Base-by-base conservation (phyloP, 2,888 invertebrate species). In the Rhaphigaster nebulosa region DNA sequence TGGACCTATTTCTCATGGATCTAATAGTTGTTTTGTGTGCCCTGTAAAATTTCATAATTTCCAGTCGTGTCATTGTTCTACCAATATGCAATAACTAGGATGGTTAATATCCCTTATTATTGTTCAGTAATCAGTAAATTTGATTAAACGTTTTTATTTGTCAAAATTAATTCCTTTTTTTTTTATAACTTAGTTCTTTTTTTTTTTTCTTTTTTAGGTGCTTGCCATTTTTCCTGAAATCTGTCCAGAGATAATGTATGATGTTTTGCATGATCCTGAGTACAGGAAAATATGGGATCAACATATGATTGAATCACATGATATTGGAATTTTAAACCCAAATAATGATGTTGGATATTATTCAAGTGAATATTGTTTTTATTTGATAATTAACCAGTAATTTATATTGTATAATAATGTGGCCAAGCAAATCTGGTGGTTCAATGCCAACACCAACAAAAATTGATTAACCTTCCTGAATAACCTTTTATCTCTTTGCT, bases 261-360 rank as follows among this genome's bases (percentile, higher is more conserved):
- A 98, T 94, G 98, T 98, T 80, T 95, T 98, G 60, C 98, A 98
- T 93, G 98, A 98, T 94, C 97, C 98, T 0, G 96, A 96, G 93
- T 98, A 97, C 94, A 95, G 98, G 92, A 96, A 96, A 93, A 96
- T 96, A 92, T 98, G 98, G 98, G 98, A 98, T 94, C 96, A 96
- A 88, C 97, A 98, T 94, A 98, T 98, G 97, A 94, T 97, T 92
- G 96, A 96, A 87, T 96, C 97, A 0, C 96, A 96, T 93, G 98
- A 98, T 93, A 97, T 98, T 91, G 98, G 98, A 18, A 97, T 96
- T 93, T 95, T 98, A 93, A 98, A 98, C 94, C 97, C 98, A 50
- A 98, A 98, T 94, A 98, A 98, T 93, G 98, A 98, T 94, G 96
- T 98, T 92, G 98, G 98, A 80, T 98, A 98, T 94, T 98, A 98